Evolutionary conservation across 2,113 vertebrate species (phyloP), one percentile per base, ranked within the genome.

Genomic region (Notothenia coriiceps): DNA sequence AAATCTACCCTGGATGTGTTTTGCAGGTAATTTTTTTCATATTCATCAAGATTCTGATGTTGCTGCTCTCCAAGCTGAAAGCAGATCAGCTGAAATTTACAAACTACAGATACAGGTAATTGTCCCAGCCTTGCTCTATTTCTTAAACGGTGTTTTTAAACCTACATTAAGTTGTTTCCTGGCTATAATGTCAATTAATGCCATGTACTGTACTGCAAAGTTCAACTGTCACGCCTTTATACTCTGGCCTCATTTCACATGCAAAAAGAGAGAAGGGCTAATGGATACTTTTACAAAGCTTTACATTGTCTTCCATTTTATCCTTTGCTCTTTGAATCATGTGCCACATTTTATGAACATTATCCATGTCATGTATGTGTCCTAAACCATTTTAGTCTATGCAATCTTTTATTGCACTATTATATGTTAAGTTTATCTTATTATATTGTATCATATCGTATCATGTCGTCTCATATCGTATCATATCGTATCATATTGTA

Each of bases 61-160:
- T 99, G 91, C 86, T 99, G 80, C 94, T 97, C 80, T 98, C 97
- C 63, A 99, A 99, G 85, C 94, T 99, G 63, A 98, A 97, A 92
- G 98, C 98, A 51, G 96, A 98, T 80, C 97, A 98, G 86, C 93
- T 96, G 93, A 97, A 93, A 79, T 99, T 97, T 74, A 96, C 95
- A 14, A 96, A 99, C 90, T 99, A 99, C 92, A 98, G 97, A 91
- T 97, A 97, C 96, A 98, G 98, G 98, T 99, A 91, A 33, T 90
- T 61, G 18, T 13, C 2, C 6, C 40, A 40, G 3, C 57, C 33
- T 40, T 0, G 14, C 10, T 59, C 17, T 25, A 7, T 46, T 70
- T 63, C 10, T 18, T 47, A 47, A 47, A 13, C 11, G 10, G 1
- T 52, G 0, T 55, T n/a, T 68, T 50, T 50, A 51, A 62, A 2